Percentiles rank a stretch among this genome's conserved stretches.
phyloP scores from a whole-genome alignment of 2,888 invertebrate genomes.

The Melanargia galathea region DNA sequence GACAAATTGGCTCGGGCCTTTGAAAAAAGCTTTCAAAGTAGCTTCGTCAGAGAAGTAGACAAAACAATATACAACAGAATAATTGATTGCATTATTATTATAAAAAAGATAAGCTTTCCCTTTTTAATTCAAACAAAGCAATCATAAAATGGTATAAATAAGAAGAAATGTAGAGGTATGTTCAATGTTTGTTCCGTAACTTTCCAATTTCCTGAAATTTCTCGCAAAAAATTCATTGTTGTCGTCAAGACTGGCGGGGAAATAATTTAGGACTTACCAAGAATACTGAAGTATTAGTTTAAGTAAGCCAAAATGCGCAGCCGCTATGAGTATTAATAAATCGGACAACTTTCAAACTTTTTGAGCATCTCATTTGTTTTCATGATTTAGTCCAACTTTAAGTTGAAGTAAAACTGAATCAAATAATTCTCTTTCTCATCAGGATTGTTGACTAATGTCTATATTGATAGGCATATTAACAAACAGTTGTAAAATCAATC shows the following conservation, averaged over 20 bases:
- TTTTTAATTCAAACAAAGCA: neutral
- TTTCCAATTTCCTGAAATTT: conserved; percentile 10
- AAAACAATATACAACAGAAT: neutral
- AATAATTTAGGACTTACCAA: conserved; percentile 9
- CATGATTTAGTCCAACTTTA: too few relatives aligned
- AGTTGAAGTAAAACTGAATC: neutral
- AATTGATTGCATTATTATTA: neutral
- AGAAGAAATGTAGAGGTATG: neutral
- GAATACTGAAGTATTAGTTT: neutral
- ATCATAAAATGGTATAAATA: neutral
- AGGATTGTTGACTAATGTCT: neutral
- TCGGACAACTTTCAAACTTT: neutral
- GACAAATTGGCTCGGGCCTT: too few relatives aligned
- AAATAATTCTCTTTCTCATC: neutral
- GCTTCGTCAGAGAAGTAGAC: too few relatives aligned
- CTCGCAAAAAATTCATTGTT: conserved; percentile 3
- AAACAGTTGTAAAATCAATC: neutral
- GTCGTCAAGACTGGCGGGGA: neutral
- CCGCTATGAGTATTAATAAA: neutral
- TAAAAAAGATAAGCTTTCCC: neutral
- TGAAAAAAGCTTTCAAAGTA: too few relatives aligned
- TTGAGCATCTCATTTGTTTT: neutral
- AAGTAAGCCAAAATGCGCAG: neutral
- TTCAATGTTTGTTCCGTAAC: neutral
- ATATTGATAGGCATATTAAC: neutral